Percentiles rank a stretch among this genome's conserved stretches.
These are phyloP conservation scores for Sphaerophoria rueppellii DNA, from an alignment of 2,888 invertebrate genomes.

Conservation along the genomic window DNA sequence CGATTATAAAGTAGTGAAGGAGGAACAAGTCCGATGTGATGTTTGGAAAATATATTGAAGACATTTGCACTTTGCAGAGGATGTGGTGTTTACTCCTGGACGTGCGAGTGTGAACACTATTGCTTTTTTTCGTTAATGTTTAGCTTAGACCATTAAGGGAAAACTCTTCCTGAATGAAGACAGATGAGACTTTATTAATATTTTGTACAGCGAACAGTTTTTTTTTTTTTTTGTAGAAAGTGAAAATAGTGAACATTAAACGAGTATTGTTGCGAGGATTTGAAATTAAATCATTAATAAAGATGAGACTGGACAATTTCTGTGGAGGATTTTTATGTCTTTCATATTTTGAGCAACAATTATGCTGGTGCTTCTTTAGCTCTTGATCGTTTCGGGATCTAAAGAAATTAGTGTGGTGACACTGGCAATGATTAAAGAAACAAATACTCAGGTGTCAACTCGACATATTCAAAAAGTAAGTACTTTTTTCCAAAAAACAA, in stretches of 20 bases:
- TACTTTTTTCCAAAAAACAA: too few relatives aligned
- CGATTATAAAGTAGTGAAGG: conserved; percentile 24
- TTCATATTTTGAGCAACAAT: too few relatives aligned
- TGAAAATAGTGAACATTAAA: conserved; percentile 39
- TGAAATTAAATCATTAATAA: too few relatives aligned
- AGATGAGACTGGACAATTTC: too few relatives aligned
- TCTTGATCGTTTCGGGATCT: too few relatives aligned
- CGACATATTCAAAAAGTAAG: too few relatives aligned
- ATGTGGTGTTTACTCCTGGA: conserved; percentile 17
- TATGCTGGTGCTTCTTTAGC: too few relatives aligned
- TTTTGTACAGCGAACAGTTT: background rate
- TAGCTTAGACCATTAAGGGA: conserved; percentile 31
- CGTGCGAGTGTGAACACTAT: conserved; percentile 35
- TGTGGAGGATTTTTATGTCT: too few relatives aligned
- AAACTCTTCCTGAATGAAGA: conserved; percentile 60
- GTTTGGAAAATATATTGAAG: conserved; percentile 62
- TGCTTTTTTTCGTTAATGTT: background rate
- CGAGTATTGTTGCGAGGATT: too few relatives aligned
- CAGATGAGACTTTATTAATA: conserved; percentile 31
- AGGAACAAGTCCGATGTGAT: conserved; percentile 61
- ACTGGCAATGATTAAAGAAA: too few relatives aligned
- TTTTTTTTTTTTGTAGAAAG: conserved; percentile 42
- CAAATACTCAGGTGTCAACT: too few relatives aligned
- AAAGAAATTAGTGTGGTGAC: too few relatives aligned
- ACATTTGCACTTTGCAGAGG: conserved; percentile 40